Conservation (phyloP, 2,113 vertebrate species). For the Brachypteracias leptosomus region DNA sequence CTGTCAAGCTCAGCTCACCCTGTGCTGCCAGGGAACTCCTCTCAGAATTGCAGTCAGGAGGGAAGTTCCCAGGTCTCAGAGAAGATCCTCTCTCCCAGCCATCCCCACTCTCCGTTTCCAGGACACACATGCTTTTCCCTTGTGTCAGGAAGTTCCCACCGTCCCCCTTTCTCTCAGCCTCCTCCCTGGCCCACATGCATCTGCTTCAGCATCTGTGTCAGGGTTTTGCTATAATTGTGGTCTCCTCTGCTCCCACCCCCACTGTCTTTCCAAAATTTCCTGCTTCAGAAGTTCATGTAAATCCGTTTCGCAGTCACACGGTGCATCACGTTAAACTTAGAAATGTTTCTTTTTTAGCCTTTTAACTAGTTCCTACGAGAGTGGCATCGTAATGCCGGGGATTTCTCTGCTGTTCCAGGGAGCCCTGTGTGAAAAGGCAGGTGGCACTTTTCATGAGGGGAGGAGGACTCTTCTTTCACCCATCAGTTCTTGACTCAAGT, state of each 20-base stretch:
- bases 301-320: neutral
- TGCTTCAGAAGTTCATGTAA: neutral
- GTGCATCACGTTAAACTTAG: neutral
- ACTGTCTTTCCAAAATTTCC: neutral
- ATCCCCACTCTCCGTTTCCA: neutral
- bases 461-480: neutral
- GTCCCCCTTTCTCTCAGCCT: rapidly evolving
- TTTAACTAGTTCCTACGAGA: neutral
- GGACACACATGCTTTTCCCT: neutral
- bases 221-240: neutral
- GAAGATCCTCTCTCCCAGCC: neutral
- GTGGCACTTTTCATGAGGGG: rapidly evolving
- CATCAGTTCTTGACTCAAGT: neutral
- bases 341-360: neutral
- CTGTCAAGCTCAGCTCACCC: neutral
- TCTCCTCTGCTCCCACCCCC: neutral
- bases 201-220: slow-evolving; percentile 1
- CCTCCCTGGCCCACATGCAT: neutral
- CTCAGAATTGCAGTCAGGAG: neutral
- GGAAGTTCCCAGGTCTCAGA: neutral
- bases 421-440: neutral
- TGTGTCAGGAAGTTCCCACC: neutral
- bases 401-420: neutral
- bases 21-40: neutral
- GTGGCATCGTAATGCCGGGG: neutral